phyloP scores from a whole-genome alignment of 2,888 invertebrate species.

The Ptychoptera contaminata region DNA sequence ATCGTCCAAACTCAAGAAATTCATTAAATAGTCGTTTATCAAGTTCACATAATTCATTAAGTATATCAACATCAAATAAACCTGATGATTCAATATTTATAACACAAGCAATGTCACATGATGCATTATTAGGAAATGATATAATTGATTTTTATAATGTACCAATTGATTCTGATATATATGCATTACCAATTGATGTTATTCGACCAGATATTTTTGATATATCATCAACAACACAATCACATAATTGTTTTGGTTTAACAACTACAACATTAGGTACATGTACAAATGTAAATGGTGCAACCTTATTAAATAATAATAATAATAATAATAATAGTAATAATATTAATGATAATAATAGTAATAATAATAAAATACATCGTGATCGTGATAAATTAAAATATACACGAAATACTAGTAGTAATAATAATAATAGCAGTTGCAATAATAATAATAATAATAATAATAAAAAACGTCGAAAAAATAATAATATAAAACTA shows the following conservation, averaged over 20 bases:
- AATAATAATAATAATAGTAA: not conserved
- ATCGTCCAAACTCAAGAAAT: slow-evolving; percentile 56
- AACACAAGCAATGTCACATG: slow-evolving; percentile 78
- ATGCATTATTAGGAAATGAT: slow-evolving; percentile 59
- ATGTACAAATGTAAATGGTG: slow-evolving; percentile 29
- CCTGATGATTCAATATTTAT: slow-evolving; percentile 75
- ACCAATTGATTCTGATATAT: slow-evolving; percentile 76
- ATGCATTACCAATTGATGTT: slow-evolving; percentile 72
- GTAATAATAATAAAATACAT: slow-evolving; percentile 4
- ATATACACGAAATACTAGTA: slow-evolving; percentile 23
- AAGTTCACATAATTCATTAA: slow-evolving; percentile 71
- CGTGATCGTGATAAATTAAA: slow-evolving; percentile 12
- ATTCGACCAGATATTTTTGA: slow-evolving; percentile 37
- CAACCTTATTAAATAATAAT: slow-evolving; percentile 27
- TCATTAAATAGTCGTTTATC: slow-evolving; percentile 65
- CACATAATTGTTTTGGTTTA: not conserved
- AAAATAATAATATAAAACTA: no score
- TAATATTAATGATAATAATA: slow-evolving; percentile 2
- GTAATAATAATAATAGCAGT: slow-evolving; percentile 15
- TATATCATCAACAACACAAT: not conserved
- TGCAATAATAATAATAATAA: slow-evolving; percentile 2
- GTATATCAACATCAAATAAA: slow-evolving; percentile 51
- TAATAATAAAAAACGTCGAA: not conserved
- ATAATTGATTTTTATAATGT: slow-evolving; percentile 78
- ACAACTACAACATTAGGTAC: slow-evolving; percentile 22